Evolutionary conservation across 2,113 vertebrate genomes (phyloP), one percentile per base, ranked within the genome.

Genomic region (Ameiurus melas): DNA sequence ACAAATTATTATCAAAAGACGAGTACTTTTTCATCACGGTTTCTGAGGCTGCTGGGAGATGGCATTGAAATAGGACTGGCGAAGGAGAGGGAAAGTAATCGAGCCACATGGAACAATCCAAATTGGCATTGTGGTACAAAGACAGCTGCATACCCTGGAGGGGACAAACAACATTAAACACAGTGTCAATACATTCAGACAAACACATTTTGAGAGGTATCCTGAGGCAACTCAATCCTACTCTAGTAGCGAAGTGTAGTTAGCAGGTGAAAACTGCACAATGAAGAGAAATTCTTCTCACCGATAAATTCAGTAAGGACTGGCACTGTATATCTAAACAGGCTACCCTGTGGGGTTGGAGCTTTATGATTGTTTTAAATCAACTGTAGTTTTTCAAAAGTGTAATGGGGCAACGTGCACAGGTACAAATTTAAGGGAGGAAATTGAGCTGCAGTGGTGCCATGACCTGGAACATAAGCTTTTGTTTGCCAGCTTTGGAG

Each of bases 81-180:
- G 17, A 87, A 86, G 70, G 80, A 85, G 33, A 82, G 77, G 33
- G 84, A 86, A 87, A 88, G 71, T 80, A 88, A 90, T 87, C 58
- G n/a, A 85, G 82, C 86, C 33, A 30, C 83, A 87, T 51, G 87
- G 73, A 86, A 88, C 87, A 89, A 89, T 83, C 84, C 79, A 88
- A 91, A 89, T 89, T 91, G 88, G 88, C 88, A 86, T 88, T 57
- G 75, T 39, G 53, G 84, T 83, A 83, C 83, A 86, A 86, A 84
- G 86, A 89, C 60, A 80, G 43, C 88, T 71, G 33, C 47, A 86
- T 86, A 89, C 86, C 90, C 86, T 85, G 53, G 55, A 87, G 90
- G 81, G 77, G 88, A 88, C 78, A 89, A 91, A 89, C 87, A 87
- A 89, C 89, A 91, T 89, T 91, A 89, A 91, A 89, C 88, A 88